Evolutionary conservation across 2,888 invertebrate species (phyloP).

Genomic region (Archips crataeganus): DNA sequence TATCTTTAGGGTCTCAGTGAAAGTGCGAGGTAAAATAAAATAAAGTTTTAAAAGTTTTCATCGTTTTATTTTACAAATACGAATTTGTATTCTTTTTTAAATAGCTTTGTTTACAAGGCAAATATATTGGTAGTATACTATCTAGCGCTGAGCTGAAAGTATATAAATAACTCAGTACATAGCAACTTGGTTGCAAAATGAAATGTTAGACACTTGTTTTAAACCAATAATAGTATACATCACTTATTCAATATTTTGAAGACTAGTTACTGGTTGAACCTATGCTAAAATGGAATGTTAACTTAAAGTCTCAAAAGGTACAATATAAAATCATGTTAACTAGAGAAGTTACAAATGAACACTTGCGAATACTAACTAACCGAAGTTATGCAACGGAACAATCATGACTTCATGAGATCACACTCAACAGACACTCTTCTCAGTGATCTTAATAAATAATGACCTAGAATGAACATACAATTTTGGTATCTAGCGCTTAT

Average conservation of each 20-base stretch:
- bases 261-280: constrained; percentile 76
- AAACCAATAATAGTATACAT: constrained; percentile 30
- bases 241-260: constrained; percentile 50
- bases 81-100: constrained; percentile 54
- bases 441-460: constrained; percentile 81
- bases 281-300: constrained; percentile 76
- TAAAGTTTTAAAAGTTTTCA: constrained; percentile 48
- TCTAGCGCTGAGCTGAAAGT: constrained; percentile 55
- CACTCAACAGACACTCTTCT: constrained; percentile 72
- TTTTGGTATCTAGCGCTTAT: constrained; percentile 72
- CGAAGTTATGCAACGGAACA: constrained; percentile 63
- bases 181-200: constrained; percentile 73
- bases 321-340: constrained; percentile 54
- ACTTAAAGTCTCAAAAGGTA: constrained; percentile 65
- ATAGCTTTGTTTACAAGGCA: constrained; percentile 71
- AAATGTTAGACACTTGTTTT: constrained; percentile 30
- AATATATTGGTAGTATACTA: constrained; percentile 60
- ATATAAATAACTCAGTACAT: constrained; percentile 59
- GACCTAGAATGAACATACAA: constrained; percentile 75
- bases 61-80: constrained; percentile 60
- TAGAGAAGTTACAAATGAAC: constrained; percentile 66
- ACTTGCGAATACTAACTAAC: constrained; percentile 64
- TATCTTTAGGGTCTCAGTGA: constrained; percentile 2
- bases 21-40: constrained; percentile 46
- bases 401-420: constrained; percentile 70